Evolutionary conservation across 2,888 invertebrate species (phyloP), one percentile per base, ranked within the genome.

Genomic region (Lasioglossum leucozonium): DNA sequence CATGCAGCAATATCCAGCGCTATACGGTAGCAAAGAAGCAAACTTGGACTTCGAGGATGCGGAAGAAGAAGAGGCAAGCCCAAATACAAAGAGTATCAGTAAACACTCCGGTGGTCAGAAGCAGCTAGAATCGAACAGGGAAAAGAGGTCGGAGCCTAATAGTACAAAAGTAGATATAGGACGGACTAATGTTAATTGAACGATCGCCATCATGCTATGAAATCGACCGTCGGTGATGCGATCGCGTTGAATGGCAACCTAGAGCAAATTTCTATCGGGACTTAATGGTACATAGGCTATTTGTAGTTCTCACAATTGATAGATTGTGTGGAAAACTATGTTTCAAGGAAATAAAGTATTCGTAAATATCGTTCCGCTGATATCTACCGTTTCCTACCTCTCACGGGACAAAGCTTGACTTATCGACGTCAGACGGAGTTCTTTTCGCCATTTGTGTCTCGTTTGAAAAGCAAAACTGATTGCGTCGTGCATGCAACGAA

Each of bases 1-100:
- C 94, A 99, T 99, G 97, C 95, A 97, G 69, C 96, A 97, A 88
- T 99, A 97, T 95, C 99, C 99, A 8, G 97, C 97, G 40, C 96
- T 99, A 42, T 99, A 99, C 94, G 93, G 95, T 88, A 97, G 97
- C 93, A 97, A 97, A 94, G 96, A 96, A 77, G 96, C 96, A n/a
- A 96, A 96, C 65, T 96, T 96, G 81, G 97, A 96, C 84, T 95
- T 96, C 30, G 95, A 95, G 51, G 93, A 93, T 0, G 42, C 69
- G 11, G 79, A 89, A 0, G 65, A 55, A 30, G 78, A 82, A 0
- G 83, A 83, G 6, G 62, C 75, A 11, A 72, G 65, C 16, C 69
- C 77, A 37, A 42, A 80, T 26, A 34, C 69, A 3, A 37, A 79
- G 4, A 34, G 37, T 0, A 65, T 30, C 22, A 82, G 22, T 18